Conservation (phyloP, 2,888 invertebrate genomes). For the Myathropa florea region DNA sequence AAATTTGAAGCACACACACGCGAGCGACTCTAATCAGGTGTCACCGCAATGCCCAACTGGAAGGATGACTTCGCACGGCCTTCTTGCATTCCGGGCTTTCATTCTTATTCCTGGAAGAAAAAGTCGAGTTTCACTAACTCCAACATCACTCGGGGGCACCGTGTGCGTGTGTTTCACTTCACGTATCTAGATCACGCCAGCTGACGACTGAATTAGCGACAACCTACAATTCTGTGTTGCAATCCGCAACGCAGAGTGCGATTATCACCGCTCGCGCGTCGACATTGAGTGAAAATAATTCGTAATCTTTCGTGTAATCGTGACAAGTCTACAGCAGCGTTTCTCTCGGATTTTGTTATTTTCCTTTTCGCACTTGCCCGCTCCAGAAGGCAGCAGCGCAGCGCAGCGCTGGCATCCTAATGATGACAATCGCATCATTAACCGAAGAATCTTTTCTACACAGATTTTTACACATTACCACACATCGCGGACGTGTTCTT, state of each 20-base stretch:
- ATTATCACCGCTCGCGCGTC: constrained; percentile 30
- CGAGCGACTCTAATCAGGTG: neutral
- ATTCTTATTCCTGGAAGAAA: constrained; percentile 19
- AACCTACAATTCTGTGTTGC: constrained; percentile 44
- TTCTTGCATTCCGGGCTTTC: neutral
- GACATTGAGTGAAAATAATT: constrained; percentile 58
- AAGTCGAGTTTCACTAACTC: constrained; percentile 26
- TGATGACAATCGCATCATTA: constrained; percentile 60
- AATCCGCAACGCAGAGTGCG: neutral
- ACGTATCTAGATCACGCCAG: constrained; percentile 44
- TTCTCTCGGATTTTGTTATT: constrained; percentile 24
- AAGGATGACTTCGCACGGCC: constrained; percentile 39
- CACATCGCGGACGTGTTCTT: neutral
- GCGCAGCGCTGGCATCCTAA: too few species aligned
- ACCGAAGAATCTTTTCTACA: constrained; percentile 35
- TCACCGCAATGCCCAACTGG: neutral
- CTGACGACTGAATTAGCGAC: constrained; percentile 39
- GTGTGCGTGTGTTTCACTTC: constrained; percentile 15
- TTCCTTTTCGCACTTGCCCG: neutral
- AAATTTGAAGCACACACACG: neutral
- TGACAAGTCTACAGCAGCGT: constrained; percentile 31
- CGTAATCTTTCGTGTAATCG: constrained; percentile 40
- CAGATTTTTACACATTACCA: constrained; percentile 52
- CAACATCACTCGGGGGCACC: neutral
- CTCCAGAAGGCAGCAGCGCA: neutral